Percentiles rank a stretch among this genome's conserved stretches.
Evolutionary conservation across 2,113 vertebrate species (phyloP).

Genomic region (Argyrosomus japonicus): DNA sequence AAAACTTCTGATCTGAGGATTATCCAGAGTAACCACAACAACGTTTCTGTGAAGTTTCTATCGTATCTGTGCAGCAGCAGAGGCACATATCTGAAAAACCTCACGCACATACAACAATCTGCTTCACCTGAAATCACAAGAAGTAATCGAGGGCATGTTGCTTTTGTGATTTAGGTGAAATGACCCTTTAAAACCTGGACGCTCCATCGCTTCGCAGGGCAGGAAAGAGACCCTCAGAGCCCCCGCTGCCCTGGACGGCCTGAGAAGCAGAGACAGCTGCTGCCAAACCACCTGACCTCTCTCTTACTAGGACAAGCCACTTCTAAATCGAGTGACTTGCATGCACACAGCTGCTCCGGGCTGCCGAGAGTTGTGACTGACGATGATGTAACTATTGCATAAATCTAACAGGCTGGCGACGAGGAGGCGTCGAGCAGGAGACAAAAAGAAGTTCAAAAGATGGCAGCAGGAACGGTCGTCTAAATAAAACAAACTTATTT

Average conservation of each 20-base stretch:
- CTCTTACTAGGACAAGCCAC: conserved; percentile 38
- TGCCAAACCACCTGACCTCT: conserved; percentile 72
- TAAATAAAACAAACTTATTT: not conserved
- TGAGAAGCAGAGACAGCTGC: conserved; percentile 71
- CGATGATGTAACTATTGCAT: conserved; percentile 48
- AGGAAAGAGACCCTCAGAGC: not conserved
- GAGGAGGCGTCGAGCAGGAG: not conserved
- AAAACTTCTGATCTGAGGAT: not conserved
- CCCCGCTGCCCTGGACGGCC: not conserved
- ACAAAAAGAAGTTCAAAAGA: not conserved
- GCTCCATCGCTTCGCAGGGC: not conserved
- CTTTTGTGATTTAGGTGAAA: not conserved
- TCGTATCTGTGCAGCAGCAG: not conserved
- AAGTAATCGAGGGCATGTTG: not conserved
- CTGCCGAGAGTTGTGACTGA: conserved; percentile 10
- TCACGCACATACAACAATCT: not conserved
- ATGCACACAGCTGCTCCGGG: conserved; percentile 61
- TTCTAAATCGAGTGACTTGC: conserved; percentile 71
- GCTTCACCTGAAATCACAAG: not conserved
- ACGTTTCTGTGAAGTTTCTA: not conserved
- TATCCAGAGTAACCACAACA: not conserved
- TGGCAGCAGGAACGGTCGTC: not conserved
- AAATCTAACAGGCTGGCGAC: conserved; percentile 30
- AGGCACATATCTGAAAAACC: not conserved
- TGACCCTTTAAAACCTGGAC: not conserved